Base-by-base conservation (phyloP, 2,888 invertebrate species). In the Flabesymbios commensalis region DNA sequence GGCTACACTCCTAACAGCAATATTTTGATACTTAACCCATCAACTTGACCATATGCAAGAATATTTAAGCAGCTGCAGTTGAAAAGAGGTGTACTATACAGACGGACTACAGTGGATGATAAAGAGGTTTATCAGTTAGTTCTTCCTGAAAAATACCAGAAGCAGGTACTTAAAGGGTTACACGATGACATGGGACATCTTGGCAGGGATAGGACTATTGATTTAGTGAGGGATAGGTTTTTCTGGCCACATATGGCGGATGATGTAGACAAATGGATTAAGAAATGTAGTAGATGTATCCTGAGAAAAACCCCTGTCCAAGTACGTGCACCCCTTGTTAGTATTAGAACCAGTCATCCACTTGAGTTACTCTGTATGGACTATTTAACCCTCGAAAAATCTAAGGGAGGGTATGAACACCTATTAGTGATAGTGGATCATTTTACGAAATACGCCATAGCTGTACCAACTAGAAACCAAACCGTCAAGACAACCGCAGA, bases 121-220 rank as follows among this genome's bases (percentile, higher is more conserved):
- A 7, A 53, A 4, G 14, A 24, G 24, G 24, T 10, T 32, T 17
- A 17, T 53, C 53, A 53, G 24, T n/a, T 36, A 19, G 24, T 53
- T 17, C n/a, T 53, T 5, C 53, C 53, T 14, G 19, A 5, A 4
- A 14, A 5, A 7, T 36, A 14, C 32, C 33, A 36, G 7, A 53
- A 14, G n/a, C 5, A 10, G 4, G 53, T 36, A 14, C 7, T 53
- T 7, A 4, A 4, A 17, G 53, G 53, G 17, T 10, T 53, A 19
- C 53, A 53, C 36, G 53, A 53, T 22, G 53, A 53, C 22, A 22
- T 53, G 10, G 53, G 53, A 4, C 53, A 53, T 24, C 5, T 36
- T 7, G 24, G 53, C 22, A 4, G 10, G 19, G 36, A 53, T 32
- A 36, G 36, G 36, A 36, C 53, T 36, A 14, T 53, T 7, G 19